A percentile compares a stretch with the other conserved stretches of the same genome.
Conservation (phyloP, 2,888 invertebrate genomes). For the Timandra comae region DNA sequence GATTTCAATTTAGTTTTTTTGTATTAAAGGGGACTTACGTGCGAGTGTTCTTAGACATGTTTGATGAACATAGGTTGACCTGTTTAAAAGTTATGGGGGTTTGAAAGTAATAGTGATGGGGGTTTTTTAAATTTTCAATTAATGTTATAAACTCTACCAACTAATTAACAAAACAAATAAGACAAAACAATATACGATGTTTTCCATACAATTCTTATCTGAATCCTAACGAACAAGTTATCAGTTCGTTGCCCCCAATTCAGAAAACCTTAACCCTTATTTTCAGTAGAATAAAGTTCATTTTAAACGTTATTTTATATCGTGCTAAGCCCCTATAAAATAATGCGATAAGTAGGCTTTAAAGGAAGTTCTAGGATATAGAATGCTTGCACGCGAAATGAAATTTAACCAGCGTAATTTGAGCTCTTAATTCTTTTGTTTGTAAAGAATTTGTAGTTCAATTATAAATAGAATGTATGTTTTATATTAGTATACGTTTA, state of each 20-base stretch:
- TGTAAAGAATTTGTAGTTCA: background rate
- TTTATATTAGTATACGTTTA: no score
- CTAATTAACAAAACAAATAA: no score
- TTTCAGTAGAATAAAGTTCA: background rate
- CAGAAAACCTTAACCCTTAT: constrained; percentile 1
- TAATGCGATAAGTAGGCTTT: constrained; percentile 19
- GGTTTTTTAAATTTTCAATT: no score
- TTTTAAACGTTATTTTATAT: constrained; percentile 3
- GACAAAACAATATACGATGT: constrained; percentile 2
- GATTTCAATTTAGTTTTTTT: no score
- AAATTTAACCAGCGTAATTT: constrained; percentile 15
- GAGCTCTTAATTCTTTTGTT: constrained; percentile 3
- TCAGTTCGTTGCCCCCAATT: constrained; percentile 14
- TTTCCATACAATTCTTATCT: constrained; percentile 7
- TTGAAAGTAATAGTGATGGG: no score
- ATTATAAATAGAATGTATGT: no score
- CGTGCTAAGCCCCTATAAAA: constrained; percentile 19
- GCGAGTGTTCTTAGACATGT: no score
- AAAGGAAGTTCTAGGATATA: constrained; percentile 20
- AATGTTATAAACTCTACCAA: no score
- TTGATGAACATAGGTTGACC: no score
- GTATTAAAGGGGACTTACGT: no score
- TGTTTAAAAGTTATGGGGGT: no score
- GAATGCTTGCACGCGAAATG: constrained; percentile 23
- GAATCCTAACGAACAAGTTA: constrained; percentile 17